phyloP scores from a whole-genome alignment of 2,888 invertebrate genomes.

The Frankliniella intonsa region DNA sequence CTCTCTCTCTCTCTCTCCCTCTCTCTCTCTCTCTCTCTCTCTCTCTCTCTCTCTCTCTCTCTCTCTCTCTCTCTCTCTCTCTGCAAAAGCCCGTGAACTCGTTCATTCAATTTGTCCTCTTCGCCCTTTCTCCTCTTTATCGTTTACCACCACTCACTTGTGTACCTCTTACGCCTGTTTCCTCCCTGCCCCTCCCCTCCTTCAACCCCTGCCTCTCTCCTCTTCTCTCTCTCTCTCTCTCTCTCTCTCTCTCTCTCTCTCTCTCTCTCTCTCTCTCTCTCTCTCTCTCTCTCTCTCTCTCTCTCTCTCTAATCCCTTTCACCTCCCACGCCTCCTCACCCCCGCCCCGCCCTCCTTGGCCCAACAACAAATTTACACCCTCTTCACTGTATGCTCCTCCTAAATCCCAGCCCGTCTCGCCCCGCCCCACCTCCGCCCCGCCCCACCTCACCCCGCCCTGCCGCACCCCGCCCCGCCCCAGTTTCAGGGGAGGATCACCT shows the following conservation, averaged over 20 bases:
- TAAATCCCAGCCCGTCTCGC: background rate
- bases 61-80: background rate
- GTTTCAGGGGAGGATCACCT: conserved; percentile 29
- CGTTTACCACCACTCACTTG: no score
- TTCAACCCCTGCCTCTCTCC: no score
- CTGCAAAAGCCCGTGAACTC: no score
- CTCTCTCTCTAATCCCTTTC: background rate
- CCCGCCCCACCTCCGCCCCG: background rate
- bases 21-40: background rate
- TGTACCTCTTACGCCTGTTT: no score
- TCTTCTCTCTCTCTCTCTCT: background rate
- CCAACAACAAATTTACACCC: conserved; percentile 20
- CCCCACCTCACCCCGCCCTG: background rate
- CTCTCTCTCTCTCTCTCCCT: background rate
- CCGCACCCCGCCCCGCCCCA: background rate
- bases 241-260: background rate
- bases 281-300: background rate
- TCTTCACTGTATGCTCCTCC: background rate
- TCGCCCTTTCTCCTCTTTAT: no score
- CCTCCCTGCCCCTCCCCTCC: no score
- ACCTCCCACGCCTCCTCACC: background rate
- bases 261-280: no score
- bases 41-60: background rate
- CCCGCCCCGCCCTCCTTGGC: background rate
- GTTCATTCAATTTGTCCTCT: no score